phyloP scores from a whole-genome alignment of 1,140 invertebrate species.

The Cydia strobilella region DNA sequence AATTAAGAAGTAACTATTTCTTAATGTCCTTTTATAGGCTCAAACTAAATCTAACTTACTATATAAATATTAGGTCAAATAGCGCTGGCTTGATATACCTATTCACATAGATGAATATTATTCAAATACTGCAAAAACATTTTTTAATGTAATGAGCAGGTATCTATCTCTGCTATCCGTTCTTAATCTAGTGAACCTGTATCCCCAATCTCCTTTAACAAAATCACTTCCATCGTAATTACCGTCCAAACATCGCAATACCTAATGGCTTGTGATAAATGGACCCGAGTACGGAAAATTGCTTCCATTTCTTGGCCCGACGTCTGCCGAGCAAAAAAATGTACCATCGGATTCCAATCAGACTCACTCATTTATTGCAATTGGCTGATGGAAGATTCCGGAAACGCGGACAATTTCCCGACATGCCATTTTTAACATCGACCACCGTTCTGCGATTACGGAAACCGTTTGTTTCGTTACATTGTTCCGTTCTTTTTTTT shows the following conservation, averaged over 20 bases:
- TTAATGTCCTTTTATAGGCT: too few species aligned
- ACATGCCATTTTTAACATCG: constrained; percentile 23
- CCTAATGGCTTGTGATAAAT: constrained; percentile 47
- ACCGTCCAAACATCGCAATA: constrained; percentile 22
- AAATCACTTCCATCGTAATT: constrained; percentile 36
- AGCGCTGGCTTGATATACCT: too few species aligned
- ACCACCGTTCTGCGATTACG: background rate
- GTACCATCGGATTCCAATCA: constrained; percentile 56
- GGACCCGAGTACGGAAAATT: constrained; percentile 45
- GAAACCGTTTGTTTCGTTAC: background rate
- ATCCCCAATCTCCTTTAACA: constrained; percentile 26
- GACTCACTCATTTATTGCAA: constrained; percentile 56
- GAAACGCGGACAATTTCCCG: constrained; percentile 37
- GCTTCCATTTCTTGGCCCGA: constrained; percentile 42
- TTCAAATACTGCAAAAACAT: too few species aligned
- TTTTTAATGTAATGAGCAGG: too few species aligned
- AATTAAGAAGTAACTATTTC: too few species aligned
- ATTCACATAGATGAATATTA: too few species aligned
- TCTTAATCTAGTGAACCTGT: background rate
- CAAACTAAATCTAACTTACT: too few species aligned
- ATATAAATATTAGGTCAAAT: too few species aligned
- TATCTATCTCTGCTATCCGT: background rate
- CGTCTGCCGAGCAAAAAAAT: constrained; percentile 47
- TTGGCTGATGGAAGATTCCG: constrained; percentile 48
- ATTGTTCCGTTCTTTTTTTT: background rate